Evolutionary conservation across 2,797 vertebrate genomes (phyloP).

Genomic region (Thunnus albacares): DNA sequence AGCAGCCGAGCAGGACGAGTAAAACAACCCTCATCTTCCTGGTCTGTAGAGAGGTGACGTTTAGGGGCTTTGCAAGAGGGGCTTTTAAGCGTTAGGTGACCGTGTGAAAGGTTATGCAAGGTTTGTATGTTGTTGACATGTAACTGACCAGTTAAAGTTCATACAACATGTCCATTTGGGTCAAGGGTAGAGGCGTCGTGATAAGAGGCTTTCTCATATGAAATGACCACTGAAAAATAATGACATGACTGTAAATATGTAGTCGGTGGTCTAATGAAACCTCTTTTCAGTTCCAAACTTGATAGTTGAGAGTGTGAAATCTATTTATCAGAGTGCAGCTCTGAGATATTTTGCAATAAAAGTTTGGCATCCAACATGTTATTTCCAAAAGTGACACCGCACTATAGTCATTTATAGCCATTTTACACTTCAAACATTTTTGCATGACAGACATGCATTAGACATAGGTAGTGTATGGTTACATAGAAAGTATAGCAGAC

Average conservation of each 20-base stretch:
- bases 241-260: background rate
- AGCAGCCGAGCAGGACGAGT: slow-evolving; percentile 52
- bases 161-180: slow-evolving; percentile 12
- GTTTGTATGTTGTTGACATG: slow-evolving; percentile 43
- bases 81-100: slow-evolving; percentile 25
- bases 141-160: slow-evolving; percentile 13
- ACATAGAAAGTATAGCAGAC: no score
- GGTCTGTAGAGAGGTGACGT: slow-evolving; percentile 4
- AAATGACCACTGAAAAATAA: background rate
- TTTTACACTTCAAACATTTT: no score
- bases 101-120: slow-evolving; percentile 54
- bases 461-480: no score
- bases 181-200: slow-evolving; percentile 31
- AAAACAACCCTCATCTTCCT: slow-evolving; percentile 42
- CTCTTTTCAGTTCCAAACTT: background rate
- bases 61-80: background rate
- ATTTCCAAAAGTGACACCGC: slow-evolving; percentile 1
- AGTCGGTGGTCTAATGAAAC: background rate
- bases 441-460: no score
- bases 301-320: no score
- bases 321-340: background rate
- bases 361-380: background rate
- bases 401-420: no score
- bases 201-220: slow-evolving; percentile 23
- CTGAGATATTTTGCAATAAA: background rate